Evolutionary conservation across 2,113 vertebrate genomes (phyloP), one percentile per base, ranked within the genome.

Genomic region (Tympanuchus pallidicinctus): DNA sequence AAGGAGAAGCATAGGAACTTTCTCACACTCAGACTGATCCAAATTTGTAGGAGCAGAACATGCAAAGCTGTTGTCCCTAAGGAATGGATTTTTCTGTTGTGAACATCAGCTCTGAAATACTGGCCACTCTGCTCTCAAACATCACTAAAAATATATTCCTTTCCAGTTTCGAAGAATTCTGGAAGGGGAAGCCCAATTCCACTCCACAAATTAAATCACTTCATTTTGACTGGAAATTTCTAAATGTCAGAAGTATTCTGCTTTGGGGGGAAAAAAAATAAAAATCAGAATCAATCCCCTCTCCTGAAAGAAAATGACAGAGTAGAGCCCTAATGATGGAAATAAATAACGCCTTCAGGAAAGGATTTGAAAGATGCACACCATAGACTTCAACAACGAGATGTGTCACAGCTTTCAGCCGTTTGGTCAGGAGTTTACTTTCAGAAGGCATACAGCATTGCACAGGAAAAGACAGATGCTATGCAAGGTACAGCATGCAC

Each of bases 71-170:
- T 18, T 65, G 38, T 81, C 48, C 50, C 85, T 38, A 61, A 83
- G 34, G 43, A 30, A 52, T 27, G 57, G 52, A 72, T 82, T 66
- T 47, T 93, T 76, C 64, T 76, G 83, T 60, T 65, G 5, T 50
- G 42, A 82, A 72, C 12, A 52, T 40, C 47, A 79, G 79, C 45
- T 81, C 47, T 77, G 38, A 59, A 86, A 76, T 28, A 74, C 13
- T 63, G 83, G 48, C 30, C n/a, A 72, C 32, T 24, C 66, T 48
- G 43, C 11, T 13, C 48, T 88, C 32, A 43, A n/a, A 22, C 32
- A 85, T 63, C 47, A 60, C 73, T 80, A 59, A 61, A 92, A 92
- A 78, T 32, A 27, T 67, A 89, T 87, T 87, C 65, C 24, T 93
- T 78, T 89, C 25, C 60, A n/a, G 20, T 48, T 90, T 48, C 79